Base-by-base conservation (phyloP, 2,797 vertebrate genomes). In the Sebastiscus tertius region DNA sequence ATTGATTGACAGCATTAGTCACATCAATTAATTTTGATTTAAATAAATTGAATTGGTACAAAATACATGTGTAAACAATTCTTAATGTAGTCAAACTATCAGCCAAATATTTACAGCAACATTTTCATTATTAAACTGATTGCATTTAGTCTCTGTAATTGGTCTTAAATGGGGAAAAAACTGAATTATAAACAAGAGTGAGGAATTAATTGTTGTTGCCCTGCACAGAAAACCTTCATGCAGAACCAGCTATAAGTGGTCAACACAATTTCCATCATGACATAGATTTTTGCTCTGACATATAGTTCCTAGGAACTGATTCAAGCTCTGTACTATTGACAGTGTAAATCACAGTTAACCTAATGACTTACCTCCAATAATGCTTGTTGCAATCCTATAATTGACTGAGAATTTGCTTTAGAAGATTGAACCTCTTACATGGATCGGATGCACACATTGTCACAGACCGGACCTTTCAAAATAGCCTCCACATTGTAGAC, bases 401-500 rank as follows among this genome's bases (percentile, higher is more conserved):
- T 63, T 76, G 72, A 79, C 71, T 49, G 65, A 83, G 72, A 72
- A 72, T 82, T 75, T 56, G 55, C 71, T 77, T 79, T 29, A 27
- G 36, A 71, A 59, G 67, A 71, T 80, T 84, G 63, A 92, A 85
- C 82, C 80, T 85, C 70, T 24, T 68, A 52, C 73, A 72, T 64
- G 75, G 66, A 84, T 82, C 79, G 22, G 78, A 89, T 88, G 87
- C 84, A 80, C 81, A 83, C 67, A 67, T 88, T 89, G 88, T 89
- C 84, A 76, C 71, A 68, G 69, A 64, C 82, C 42, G 65, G 88
- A 91, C 87, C 85, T 89, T 89, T 87, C 87, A 87, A 91, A 94
- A 91, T 82, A 92, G 80, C 86, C 87, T 87, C 84, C 85, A 78
- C 86, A 80, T 83, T 87, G 85, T 90, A 80, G 88, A 90, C 84